These are phyloP conservation scores for Orgyia antiqua DNA, from an alignment of 2,888 invertebrate genomes.

Conservation along the genomic window DNA sequence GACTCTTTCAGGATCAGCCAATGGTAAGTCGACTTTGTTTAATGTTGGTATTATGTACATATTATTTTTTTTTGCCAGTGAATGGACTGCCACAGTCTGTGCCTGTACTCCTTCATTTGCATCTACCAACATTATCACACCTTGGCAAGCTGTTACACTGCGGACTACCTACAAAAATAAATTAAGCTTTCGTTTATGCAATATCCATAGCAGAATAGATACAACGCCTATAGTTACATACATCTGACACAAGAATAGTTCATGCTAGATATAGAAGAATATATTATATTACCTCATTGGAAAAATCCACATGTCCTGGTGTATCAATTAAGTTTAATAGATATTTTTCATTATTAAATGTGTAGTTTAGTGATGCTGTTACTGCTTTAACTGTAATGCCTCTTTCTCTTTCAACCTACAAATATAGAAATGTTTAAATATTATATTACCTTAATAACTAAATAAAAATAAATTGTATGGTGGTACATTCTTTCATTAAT, in stretches of 20 bases:
- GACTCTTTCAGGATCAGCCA: conserved; percentile 91
- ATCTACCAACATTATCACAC: conserved; percentile 95
- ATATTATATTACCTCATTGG: conserved; percentile 86
- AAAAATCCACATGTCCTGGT: conserved; percentile 98
- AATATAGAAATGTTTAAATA: not conserved
- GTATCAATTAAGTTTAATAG: conserved; percentile 97
- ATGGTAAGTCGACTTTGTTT: conserved; percentile 97
- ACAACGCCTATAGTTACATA: too few species aligned
- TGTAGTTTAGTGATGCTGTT: conserved; percentile 91
- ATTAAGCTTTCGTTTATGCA: too few species aligned
- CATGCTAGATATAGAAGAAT: too few species aligned
- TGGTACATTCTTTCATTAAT: too few species aligned
- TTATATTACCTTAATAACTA: too few species aligned
- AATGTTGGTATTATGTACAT: conserved; percentile 93
- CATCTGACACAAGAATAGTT: too few species aligned
- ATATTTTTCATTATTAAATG: conserved; percentile 83
- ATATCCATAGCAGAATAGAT: too few species aligned
- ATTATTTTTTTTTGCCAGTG: conserved; percentile 90
- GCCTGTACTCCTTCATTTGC: conserved; percentile 98
- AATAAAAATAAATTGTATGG: too few species aligned
- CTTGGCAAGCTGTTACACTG: conserved; percentile 95
- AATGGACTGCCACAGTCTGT: conserved; percentile 98
- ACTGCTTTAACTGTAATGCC: conserved; percentile 99
- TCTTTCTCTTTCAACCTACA: conserved; percentile 93
- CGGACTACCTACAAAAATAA: conserved; percentile 80